phyloP scores from a whole-genome alignment of 2,797 vertebrate genomes.

The Notolepis coatsorum region DNA sequence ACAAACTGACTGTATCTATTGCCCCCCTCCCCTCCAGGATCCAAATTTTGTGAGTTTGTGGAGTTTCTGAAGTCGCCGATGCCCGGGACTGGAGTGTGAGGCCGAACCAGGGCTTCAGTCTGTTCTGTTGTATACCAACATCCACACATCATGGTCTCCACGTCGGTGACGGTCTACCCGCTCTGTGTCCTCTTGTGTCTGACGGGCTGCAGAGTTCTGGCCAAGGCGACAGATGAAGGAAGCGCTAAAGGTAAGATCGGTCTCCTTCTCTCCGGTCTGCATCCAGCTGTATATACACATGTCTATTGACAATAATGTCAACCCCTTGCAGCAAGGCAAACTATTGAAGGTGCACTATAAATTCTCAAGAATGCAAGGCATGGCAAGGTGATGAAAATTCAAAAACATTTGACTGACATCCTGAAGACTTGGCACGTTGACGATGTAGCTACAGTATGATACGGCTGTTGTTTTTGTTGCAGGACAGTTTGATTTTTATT shows the following conservation, averaged over 20 bases:
- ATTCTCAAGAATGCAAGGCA: too few species aligned
- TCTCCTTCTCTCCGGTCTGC: neutral
- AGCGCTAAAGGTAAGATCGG: constrained; percentile 68
- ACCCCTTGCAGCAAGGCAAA: too few species aligned
- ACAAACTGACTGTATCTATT: too few species aligned
- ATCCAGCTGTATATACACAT: neutral
- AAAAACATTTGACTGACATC: too few species aligned
- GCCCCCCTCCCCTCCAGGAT: constrained; percentile 56
- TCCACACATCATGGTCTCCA: constrained; percentile 38
- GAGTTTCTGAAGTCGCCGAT: constrained; percentile 63
- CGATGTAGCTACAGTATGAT: too few species aligned
- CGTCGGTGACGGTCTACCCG: constrained; percentile 66
- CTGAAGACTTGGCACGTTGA: too few species aligned
- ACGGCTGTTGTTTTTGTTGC: too few species aligned
- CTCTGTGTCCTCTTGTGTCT: constrained; percentile 65
- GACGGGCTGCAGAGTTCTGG: constrained; percentile 32
- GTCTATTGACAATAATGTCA: too few species aligned
- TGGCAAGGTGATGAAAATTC: too few species aligned
- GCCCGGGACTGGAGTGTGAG: constrained; percentile 69
- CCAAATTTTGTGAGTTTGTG: constrained; percentile 44
- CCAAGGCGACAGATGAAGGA: constrained; percentile 45
- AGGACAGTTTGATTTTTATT: too few species aligned
- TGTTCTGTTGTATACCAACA: constrained; percentile 22
- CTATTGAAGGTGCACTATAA: too few species aligned
- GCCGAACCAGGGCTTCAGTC: constrained; percentile 56